Evolutionary conservation across 2,797 vertebrate genomes (phyloP).

Genomic region (Gallinago stenura): DNA sequence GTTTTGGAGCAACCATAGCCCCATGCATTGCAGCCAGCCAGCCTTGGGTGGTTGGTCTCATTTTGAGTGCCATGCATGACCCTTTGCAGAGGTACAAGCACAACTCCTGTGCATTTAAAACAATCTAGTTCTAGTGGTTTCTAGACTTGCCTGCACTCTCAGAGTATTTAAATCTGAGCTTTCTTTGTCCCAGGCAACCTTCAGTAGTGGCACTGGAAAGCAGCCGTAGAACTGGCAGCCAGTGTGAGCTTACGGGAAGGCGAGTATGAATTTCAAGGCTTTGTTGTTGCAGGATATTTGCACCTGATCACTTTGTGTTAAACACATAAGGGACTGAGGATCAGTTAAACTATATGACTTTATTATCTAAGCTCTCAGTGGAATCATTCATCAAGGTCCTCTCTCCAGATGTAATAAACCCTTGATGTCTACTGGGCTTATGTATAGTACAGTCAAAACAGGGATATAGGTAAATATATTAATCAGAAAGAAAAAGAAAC

Average conservation of each 20-base stretch:
- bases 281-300: background rate
- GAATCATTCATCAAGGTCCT: background rate
- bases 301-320: background rate
- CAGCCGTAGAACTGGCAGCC: background rate
- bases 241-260: background rate
- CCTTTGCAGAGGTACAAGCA: background rate
- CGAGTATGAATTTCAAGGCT: background rate
- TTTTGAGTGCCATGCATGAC: rapidly evolving
- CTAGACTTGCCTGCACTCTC: background rate
- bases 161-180: background rate
- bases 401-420: background rate
- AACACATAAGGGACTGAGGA: background rate
- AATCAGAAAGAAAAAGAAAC: background rate
- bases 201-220: background rate
- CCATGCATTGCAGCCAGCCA: background rate
- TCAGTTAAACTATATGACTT: background rate
- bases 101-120: too few relatives aligned
- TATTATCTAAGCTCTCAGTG: background rate
- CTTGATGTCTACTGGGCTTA: background rate
- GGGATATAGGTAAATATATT: background rate
- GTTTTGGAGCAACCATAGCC: background rate
- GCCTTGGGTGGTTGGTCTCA: background rate
- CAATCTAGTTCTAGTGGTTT: background rate
- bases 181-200: background rate
- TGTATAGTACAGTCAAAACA: background rate